Percentiles rank a stretch among this genome's conserved stretches.
Conservation (phyloP, 35 echinoderm and acorn worm genomes). For the Amphiura filiformis region DNA sequence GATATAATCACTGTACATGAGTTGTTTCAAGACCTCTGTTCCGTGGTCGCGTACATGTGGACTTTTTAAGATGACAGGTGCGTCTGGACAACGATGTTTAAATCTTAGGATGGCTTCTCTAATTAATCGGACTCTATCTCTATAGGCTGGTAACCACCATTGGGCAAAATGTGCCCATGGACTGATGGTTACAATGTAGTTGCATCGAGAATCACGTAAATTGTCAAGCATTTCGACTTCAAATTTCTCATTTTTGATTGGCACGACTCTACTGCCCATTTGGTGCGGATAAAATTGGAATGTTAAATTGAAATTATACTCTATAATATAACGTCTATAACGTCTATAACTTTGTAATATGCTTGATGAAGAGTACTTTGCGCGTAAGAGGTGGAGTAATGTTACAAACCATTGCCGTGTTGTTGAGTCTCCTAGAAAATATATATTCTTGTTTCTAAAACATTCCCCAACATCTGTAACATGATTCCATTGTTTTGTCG, state of each 20-base stretch:
- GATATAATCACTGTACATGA: neutral
- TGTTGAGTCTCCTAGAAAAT: conserved; percentile 28
- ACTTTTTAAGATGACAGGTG: neutral
- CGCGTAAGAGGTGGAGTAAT: neutral
- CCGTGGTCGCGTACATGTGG: neutral
- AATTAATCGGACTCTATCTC: neutral
- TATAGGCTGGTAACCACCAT: neutral
- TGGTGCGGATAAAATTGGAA: conserved; percentile 21
- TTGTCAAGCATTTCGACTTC: neutral
- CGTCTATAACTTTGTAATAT: neutral
- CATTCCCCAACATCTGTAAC: neutral
- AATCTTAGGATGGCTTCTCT: neutral
- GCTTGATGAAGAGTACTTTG: too few species aligned
- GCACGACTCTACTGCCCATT: conserved; percentile 5
- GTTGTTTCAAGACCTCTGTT: too few species aligned
- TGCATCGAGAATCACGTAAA: neutral
- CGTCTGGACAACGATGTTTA: neutral
- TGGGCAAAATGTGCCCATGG: neutral
- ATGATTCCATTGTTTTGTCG: neutral
- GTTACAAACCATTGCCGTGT: neutral
- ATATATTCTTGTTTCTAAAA: neutral
- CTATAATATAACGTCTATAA: neutral
- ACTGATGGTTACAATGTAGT: neutral
- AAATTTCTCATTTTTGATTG: conserved; percentile 6
- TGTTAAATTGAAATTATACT: neutral